These are phyloP conservation scores for Alces alces DNA, from an alignment of 2,113 vertebrate species.

Conservation along the genomic window DNA sequence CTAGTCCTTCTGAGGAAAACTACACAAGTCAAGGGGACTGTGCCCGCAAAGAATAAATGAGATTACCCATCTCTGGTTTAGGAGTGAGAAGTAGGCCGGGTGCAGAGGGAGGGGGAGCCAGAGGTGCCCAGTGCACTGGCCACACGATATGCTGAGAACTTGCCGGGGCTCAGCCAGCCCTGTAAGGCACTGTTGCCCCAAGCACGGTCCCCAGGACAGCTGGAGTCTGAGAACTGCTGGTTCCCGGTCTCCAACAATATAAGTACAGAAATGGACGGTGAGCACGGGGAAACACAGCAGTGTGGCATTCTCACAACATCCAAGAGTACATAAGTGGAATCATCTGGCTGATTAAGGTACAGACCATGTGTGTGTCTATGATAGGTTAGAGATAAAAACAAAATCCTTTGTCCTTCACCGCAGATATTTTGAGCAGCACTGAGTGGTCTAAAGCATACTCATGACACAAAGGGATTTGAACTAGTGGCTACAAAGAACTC, in stretches of 20 bases:
- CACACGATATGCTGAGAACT: neutral
- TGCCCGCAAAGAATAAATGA: neutral
- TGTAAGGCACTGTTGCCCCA: neutral
- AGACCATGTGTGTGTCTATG: neutral
- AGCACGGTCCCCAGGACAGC: neutral
- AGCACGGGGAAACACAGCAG: neutral
- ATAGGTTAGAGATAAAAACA: neutral
- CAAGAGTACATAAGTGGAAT: neutral
- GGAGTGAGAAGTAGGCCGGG: neutral
- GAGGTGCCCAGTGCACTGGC: neutral
- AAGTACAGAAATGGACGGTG: neutral
- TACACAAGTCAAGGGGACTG: neutral
- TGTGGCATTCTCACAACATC: neutral
- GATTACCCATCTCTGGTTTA: neutral
- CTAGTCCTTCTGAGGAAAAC: neutral
- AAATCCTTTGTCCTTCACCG: neutral
- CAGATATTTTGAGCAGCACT: neutral
- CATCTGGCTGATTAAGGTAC: neutral
- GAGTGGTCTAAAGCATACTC: neutral
- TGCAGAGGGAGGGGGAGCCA: neutral
- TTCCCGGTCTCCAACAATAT: neutral
- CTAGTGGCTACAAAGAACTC: neutral
- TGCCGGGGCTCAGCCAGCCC: rapidly evolving
- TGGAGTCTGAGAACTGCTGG: neutral
- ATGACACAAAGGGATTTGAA: neutral